Evolutionary conservation across 2,888 invertebrate genomes (phyloP).

Genomic region (Yponomeuta cagnagella): DNA sequence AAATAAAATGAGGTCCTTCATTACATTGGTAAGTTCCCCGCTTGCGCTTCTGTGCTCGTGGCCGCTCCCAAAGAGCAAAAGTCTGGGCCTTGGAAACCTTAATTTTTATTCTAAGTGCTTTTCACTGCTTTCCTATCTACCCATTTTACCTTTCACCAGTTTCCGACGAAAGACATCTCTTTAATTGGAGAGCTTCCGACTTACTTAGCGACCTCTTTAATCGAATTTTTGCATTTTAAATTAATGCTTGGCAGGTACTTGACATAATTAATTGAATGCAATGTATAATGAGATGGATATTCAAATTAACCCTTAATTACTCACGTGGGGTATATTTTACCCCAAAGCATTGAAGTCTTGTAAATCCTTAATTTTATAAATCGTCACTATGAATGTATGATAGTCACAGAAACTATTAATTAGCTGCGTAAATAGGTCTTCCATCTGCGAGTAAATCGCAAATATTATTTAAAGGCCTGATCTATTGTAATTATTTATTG

Average conservation of each 20-base stretch:
- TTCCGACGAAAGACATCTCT: constrained; percentile 53
- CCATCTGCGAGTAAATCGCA: not conserved
- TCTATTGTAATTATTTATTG: too few species aligned
- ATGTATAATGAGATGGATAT: not conserved
- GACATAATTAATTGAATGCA: not conserved
- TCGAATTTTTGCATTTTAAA: constrained; percentile 52
- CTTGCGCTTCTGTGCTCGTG: not conserved
- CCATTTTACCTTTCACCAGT: constrained; percentile 47
- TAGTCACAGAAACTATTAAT: too few species aligned
- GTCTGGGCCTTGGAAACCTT: constrained; percentile 37
- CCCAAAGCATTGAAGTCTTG: too few species aligned
- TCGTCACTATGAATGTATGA: too few species aligned
- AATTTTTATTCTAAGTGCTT: constrained; percentile 53
- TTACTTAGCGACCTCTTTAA: constrained; percentile 46
- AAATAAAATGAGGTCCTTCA: too few species aligned
- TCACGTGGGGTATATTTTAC: too few species aligned
- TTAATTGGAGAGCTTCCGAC: constrained; percentile 60
- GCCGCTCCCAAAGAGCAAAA: constrained; percentile 24
- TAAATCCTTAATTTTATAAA: not conserved
- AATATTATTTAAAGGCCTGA: too few species aligned
- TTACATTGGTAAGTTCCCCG: too few species aligned
- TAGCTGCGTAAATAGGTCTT: not conserved
- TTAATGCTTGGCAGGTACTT: constrained; percentile 33
- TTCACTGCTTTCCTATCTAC: constrained; percentile 41
- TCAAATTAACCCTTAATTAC: not conserved